Percentiles rank a stretch among this genome's conserved stretches.
phyloP scores from a whole-genome alignment of 2,113 vertebrate species.

The Corvus moneduloides region DNA sequence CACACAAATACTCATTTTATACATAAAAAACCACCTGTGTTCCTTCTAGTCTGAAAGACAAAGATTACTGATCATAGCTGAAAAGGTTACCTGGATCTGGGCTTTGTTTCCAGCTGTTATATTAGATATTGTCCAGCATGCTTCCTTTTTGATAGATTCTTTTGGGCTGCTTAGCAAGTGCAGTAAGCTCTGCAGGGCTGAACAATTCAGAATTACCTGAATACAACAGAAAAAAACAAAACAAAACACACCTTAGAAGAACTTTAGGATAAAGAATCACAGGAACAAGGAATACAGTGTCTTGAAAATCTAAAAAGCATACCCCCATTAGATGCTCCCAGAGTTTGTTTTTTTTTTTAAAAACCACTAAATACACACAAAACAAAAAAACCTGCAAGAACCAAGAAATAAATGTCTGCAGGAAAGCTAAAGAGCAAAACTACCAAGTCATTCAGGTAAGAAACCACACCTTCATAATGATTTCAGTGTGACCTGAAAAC shows the following conservation, averaged over 20 bases:
- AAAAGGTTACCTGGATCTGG: conserved; percentile 90
- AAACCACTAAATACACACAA: background rate
- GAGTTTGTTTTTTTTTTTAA: too few species aligned
- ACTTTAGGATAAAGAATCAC: background rate
- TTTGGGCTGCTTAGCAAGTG: conserved; percentile 95
- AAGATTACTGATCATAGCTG: background rate
- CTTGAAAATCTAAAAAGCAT: background rate
- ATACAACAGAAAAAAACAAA: background rate
- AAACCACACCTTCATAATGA: background rate
- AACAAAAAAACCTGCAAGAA: background rate
- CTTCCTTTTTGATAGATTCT: conserved; percentile 98
- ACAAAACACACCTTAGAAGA: background rate
- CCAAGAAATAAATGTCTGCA: background rate
- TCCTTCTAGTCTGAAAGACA: background rate
- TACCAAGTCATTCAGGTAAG: background rate
- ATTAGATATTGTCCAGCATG: conserved; percentile 99
- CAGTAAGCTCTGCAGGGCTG: conserved; percentile 92
- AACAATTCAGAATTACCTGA: conserved; percentile 97
- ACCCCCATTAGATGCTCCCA: background rate
- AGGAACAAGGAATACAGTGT: background rate
- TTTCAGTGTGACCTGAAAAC: background rate
- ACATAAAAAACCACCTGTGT: background rate
- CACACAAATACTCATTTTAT: background rate
- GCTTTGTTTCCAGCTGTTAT: conserved; percentile 97
- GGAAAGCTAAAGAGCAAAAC: background rate